Evolutionary conservation across 2,888 invertebrate species (phyloP).

Genomic region (Macroteleia sp.): DNA sequence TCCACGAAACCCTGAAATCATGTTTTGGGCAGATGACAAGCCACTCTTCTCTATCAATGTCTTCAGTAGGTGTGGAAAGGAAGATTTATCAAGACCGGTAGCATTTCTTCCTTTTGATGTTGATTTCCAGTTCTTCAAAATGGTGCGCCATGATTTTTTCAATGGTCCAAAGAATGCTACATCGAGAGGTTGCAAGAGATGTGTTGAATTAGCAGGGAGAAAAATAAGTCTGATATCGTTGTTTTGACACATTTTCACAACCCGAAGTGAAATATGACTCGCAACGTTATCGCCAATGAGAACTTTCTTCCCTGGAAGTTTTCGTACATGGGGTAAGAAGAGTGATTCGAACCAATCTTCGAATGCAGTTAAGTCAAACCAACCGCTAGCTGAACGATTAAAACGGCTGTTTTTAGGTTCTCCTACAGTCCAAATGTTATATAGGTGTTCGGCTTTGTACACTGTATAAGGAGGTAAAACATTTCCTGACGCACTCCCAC

Average conservation of each 20-base stretch:
- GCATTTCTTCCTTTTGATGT: conserved; percentile 12
- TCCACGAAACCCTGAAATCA: conserved; percentile 20
- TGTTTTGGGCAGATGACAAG: conserved; percentile 17
- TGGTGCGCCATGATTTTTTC: conserved; percentile 69
- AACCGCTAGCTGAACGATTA: conserved; percentile 62
- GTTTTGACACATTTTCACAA: conserved; percentile 61
- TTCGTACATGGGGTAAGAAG: conserved; percentile 69
- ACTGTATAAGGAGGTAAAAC: conserved; percentile 15
- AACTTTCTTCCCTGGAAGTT: conserved; percentile 69
- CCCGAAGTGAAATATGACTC: conserved; percentile 70
- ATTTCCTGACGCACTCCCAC: conserved; percentile 12
- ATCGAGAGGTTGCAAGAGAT: conserved; percentile 71
- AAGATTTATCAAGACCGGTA: conserved; percentile 13
- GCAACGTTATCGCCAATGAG: conserved; percentile 76
- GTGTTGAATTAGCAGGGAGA: conserved; percentile 73
- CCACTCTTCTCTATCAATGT: conserved; percentile 6
- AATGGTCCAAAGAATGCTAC: conserved; percentile 69
- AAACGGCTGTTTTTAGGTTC: conserved; percentile 22
- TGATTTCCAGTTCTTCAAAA: conserved; percentile 43
- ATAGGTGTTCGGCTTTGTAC: conserved; percentile 16
- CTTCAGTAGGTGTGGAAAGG: conserved; percentile 5
- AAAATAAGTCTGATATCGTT: conserved; percentile 72
- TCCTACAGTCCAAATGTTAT: conserved; percentile 9
- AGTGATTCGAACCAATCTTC: conserved; percentile 67
- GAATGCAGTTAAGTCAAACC: conserved; percentile 68